Evolutionary conservation across 2,888 invertebrate genomes (phyloP), one percentile per base, ranked within the genome.

Genomic region (Caenorhabditis panamensis): DNA sequence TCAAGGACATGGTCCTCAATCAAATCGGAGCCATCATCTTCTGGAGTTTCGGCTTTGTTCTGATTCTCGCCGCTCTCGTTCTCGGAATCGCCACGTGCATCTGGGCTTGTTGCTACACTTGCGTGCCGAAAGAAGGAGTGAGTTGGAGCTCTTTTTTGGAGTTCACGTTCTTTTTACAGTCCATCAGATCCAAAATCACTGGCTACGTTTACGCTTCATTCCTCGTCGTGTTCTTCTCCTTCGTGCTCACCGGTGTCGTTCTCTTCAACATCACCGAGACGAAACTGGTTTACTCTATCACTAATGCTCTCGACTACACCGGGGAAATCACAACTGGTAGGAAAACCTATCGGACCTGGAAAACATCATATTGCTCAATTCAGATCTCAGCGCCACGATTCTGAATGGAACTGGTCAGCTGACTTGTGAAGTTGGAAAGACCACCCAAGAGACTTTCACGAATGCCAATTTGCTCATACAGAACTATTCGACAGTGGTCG

Each of bases 1-100:
- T 78, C 61, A 63, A 64, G 20, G 84, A 84, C 22, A 72, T 84
- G 62, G 72, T 84, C 8, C 47, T 76, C 44, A 67, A 63, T 20
- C 80, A 84, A 67, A 82, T 82, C 62, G 82, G 82, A 36, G 79
- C 81, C 4, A 84, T 84, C 47, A 75, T 81, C 47, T 84, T 84
- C 61, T 82, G 80, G 67, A 81, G 81, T 44, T 59, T 79, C 41
- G 84, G 84, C 16, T 77, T 84, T 20, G 78, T 81, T 11, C 36
- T 82, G 24, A 71, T 84, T 3, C 31, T 79, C 0, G 77, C 82
- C 36, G 69, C 84, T 1, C 31, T 84, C 5, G 75, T 84, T 16
- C 63, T 83, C 3, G 75, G 75, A 16, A 53, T 84, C n/a, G 63
- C 62, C 28, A 79, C 81, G 47, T 68, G 64, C 51, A 56, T 75